These are phyloP conservation scores for Cheirogaleus medius DNA, from an alignment of 2,113 vertebrate species.

Conservation along the genomic window DNA sequence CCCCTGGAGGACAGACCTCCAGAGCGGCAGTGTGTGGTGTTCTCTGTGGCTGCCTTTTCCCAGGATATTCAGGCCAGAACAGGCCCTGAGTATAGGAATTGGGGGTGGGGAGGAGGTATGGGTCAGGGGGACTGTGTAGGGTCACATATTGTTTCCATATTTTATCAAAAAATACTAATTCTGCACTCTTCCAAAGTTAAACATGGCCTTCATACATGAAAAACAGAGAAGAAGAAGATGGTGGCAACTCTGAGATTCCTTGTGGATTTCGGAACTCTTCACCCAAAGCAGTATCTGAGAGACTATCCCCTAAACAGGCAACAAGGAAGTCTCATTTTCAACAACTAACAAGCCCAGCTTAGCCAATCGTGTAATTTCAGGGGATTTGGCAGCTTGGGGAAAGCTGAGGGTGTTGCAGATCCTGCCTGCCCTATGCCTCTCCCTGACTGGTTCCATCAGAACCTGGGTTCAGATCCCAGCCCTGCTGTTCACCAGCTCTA, in stretches of 20 bases:
- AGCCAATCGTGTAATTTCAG: neutral
- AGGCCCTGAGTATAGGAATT: neutral
- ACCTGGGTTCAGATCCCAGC: neutral
- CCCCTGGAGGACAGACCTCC: neutral
- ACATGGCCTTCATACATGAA: neutral
- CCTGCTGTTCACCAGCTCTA: neutral
- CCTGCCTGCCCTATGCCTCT: neutral
- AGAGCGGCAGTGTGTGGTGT: rapidly evolving
- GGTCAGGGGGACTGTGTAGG: no score
- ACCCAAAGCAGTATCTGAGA: neutral
- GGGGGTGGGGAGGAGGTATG: no score
- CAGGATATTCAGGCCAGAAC: neutral
- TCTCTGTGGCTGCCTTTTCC: neutral
- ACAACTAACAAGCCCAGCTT: neutral
- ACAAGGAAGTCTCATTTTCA: neutral
- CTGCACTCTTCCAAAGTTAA: neutral
- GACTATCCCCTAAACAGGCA: neutral
- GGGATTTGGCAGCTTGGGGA: neutral
- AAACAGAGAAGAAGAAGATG: neutral
- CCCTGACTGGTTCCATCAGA: neutral
- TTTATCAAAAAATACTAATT: neutral
- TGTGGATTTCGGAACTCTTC: neutral
- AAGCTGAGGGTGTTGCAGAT: neutral
- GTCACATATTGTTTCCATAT: neutral
- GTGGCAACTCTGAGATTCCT: neutral